Evolutionary conservation across 2,888 invertebrate species (phyloP).

Genomic region (Branchellion lobata): DNA sequence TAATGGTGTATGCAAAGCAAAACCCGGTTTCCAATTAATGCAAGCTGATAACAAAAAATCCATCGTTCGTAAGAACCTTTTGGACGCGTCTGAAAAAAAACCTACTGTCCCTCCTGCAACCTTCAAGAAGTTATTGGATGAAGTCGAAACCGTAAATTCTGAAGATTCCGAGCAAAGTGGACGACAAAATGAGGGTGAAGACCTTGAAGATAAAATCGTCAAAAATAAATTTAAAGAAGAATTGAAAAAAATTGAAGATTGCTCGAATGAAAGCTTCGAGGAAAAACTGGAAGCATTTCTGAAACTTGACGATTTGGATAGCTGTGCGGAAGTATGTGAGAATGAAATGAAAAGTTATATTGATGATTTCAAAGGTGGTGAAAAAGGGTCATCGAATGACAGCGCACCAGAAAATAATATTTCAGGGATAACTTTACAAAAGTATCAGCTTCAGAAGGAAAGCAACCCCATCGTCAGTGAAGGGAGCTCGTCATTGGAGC

Average conservation of each 20-base stretch:
- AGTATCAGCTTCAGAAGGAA: not conserved
- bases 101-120: not conserved
- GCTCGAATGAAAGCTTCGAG: slow-evolving; percentile 6
- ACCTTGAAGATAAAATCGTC: not conserved
- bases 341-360: not conserved
- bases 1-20: not conserved
- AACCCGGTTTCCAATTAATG: not conserved
- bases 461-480: too few relatives aligned
- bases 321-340: not conserved
- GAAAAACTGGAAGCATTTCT: slow-evolving; percentile 3
- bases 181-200: not conserved
- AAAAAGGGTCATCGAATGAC: not conserved
- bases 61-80: not conserved
- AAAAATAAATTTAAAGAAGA: not conserved
- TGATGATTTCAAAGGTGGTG: not conserved
- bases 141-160: not conserved
- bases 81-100: not conserved
- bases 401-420: not conserved
- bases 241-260: slow-evolving; percentile 10
- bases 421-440: not conserved
- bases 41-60: not conserved
- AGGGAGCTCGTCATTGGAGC: too few relatives aligned
- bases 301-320: slow-evolving; percentile 7
- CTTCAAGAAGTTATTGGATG: not conserved
- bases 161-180: not conserved